These are phyloP conservation scores for Brachyrhaphis roseni DNA, from an alignment of 2,797 vertebrate species.

Conservation along the genomic window DNA sequence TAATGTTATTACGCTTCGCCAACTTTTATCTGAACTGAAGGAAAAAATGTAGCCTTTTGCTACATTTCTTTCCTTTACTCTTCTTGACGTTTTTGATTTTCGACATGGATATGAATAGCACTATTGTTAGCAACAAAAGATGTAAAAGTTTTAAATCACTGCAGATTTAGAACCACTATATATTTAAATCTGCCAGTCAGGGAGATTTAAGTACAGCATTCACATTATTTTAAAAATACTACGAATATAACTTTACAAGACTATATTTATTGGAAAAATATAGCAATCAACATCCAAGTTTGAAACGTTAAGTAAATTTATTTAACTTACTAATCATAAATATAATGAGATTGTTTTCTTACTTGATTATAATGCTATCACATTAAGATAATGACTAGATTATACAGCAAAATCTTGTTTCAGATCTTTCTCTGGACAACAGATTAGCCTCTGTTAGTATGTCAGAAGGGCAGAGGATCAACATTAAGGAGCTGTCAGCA, in stretches of 20 bases:
- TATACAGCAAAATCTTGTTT: background rate
- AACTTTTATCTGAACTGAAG: background rate
- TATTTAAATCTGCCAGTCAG: background rate
- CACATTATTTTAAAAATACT: background rate
- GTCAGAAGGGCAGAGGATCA: slow-evolving; percentile 24
- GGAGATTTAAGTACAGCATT: no score
- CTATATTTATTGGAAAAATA: background rate
- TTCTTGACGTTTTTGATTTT: background rate
- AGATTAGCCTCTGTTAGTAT: background rate
- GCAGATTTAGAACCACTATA: no score
- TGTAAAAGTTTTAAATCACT: background rate
- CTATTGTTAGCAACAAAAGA: background rate
- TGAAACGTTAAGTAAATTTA: background rate
- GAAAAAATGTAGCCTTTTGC: background rate
- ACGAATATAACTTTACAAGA: background rate
- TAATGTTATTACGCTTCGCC: background rate
- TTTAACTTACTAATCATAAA: background rate
- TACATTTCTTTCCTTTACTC: background rate
- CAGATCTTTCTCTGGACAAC: background rate
- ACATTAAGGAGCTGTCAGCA: slow-evolving; percentile 69
- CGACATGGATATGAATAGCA: background rate
- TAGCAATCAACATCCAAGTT: background rate
- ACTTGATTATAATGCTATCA: background rate
- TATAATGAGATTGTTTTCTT: background rate
- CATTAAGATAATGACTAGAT: background rate